Conservation (phyloP, 2,113 vertebrate genomes). For the Oreochromis tanganicae region DNA sequence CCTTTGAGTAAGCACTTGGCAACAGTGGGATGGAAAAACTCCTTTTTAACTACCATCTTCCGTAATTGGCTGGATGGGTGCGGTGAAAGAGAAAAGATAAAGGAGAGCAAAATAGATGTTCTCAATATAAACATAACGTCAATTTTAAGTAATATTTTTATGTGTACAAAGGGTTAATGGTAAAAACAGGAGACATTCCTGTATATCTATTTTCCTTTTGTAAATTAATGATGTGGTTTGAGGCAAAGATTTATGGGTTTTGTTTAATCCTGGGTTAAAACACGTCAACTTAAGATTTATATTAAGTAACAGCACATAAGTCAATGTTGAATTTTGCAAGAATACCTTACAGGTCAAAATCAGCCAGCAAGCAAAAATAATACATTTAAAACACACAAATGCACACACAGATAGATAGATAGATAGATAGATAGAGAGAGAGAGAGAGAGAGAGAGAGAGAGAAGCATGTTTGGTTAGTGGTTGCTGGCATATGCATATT, state of each 20-base stretch:
- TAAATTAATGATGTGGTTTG: neutral
- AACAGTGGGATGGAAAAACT: neutral
- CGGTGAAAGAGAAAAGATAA: neutral
- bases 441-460: too few species aligned
- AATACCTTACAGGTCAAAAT: neutral
- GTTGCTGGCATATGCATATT: neutral
- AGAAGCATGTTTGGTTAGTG: neutral
- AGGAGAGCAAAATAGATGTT: neutral
- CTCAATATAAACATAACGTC: neutral
- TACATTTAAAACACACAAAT: too few species aligned
- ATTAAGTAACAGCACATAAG: neutral
- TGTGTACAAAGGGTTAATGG: neutral
- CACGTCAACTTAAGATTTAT: neutral
- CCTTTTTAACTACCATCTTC: neutral
- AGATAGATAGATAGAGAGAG: fast-evolving
- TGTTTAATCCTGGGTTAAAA: neutral
- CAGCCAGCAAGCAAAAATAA: neutral
- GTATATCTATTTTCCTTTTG: neutral
- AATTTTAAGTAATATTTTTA: neutral
- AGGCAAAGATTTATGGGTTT: neutral
- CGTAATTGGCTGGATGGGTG: neutral
- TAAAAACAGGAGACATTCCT: neutral
- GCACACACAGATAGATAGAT: fast-evolving
- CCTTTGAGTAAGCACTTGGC: neutral
- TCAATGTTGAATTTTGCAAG: neutral